Conservation (phyloP, 2,888 invertebrate species). For the Dasysyrphus albostriatus region DNA sequence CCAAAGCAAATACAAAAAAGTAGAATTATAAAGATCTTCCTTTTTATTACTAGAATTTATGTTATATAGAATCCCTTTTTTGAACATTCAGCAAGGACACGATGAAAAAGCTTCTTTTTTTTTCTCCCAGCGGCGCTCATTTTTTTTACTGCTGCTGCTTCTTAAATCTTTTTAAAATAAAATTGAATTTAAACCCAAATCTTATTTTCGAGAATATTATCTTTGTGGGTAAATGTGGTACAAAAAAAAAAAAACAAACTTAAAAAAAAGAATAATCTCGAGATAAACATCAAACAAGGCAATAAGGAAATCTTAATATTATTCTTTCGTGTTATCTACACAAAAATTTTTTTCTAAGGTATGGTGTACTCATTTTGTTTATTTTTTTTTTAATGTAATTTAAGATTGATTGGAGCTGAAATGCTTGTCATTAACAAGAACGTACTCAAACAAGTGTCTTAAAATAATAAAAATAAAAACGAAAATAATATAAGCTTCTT, state of each 20-base stretch:
- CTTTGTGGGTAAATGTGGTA: conserved; percentile 3
- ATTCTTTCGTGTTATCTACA: not conserved
- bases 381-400: conserved; percentile 34
- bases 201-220: not conserved
- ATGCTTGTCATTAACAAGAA: conserved; percentile 50
- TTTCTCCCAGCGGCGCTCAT: not conserved
- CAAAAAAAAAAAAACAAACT: not conserved
- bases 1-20: not conserved
- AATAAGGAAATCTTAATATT: not conserved
- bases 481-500: not conserved
- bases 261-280: conserved; percentile 25
- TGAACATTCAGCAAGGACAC: not conserved
- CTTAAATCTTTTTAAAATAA: conserved; percentile 15
- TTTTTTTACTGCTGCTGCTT: not conserved
- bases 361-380: conserved; percentile 54
- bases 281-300: conserved; percentile 45
- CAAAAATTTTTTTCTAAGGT: conserved; percentile 10
- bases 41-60: not conserved
- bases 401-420: conserved; percentile 52
- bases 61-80: not conserved
- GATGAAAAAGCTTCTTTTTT: not conserved
- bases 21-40: not conserved
- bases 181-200: conserved; percentile 56
- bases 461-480: conserved; percentile 12
- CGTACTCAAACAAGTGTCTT: conserved; percentile 36